Percentiles rank a stretch among this genome's conserved stretches.
Conservation (phyloP, 2,113 vertebrate species). For the Pteronura brasiliensis region DNA sequence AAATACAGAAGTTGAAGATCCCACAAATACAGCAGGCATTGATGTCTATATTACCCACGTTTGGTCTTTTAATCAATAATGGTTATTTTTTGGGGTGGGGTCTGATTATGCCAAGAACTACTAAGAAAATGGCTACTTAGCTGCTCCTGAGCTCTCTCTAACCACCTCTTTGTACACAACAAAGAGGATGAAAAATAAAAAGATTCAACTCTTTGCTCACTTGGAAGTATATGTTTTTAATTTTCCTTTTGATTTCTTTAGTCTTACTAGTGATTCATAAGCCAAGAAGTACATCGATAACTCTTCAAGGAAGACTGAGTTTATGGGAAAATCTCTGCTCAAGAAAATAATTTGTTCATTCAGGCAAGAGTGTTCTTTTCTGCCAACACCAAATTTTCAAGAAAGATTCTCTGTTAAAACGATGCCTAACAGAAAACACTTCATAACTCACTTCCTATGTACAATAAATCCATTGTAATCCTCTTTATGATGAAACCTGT, state of each 20-base stretch:
- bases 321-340: slow-evolving; percentile 65
- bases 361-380: slow-evolving; percentile 43
- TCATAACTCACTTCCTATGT: slow-evolving; percentile 48
- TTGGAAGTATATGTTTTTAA: slow-evolving; percentile 70
- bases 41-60: neutral
- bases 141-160: slow-evolving; percentile 38
- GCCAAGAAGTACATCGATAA: slow-evolving; percentile 66
- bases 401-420: slow-evolving; percentile 44
- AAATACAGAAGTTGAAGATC: neutral
- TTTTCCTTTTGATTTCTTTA: slow-evolving; percentile 65
- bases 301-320: slow-evolving; percentile 68
- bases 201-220: slow-evolving; percentile 37
- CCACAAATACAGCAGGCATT: neutral
- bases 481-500: slow-evolving; percentile 49
- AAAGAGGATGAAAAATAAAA: slow-evolving; percentile 49
- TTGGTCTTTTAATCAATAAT: neutral
- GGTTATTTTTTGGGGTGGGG: neutral
- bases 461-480: slow-evolving; percentile 41
- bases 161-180: slow-evolving; percentile 1
- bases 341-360: slow-evolving; percentile 70
- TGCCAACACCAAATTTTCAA: slow-evolving; percentile 48
- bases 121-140: neutral
- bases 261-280: slow-evolving; percentile 67
- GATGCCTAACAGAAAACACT: slow-evolving; percentile 67
- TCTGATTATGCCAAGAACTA: slow-evolving; percentile 7